A percentile compares a stretch with the other conserved stretches of the same genome.
Evolutionary conservation across 2,888 invertebrate genomes (phyloP).

Genomic region (Clistopyga incitator): DNA sequence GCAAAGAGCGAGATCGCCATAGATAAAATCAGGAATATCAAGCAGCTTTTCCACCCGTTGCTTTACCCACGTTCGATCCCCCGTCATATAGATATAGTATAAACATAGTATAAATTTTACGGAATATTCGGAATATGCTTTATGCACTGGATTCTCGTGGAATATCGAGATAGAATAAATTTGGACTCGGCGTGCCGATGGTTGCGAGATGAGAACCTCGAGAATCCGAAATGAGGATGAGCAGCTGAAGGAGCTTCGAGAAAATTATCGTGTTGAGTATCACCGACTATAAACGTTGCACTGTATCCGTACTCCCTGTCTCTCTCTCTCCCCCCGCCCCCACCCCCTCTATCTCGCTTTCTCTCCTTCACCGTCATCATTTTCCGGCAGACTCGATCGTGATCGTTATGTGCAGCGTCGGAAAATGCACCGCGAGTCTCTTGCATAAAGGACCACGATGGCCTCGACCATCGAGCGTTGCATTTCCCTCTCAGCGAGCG

Average conservation of each 20-base stretch:
- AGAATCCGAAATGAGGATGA: constrained; percentile 31
- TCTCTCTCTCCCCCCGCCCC: too few species aligned
- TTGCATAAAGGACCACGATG: constrained; percentile 40
- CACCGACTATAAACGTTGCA: neutral
- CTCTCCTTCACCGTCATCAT: neutral
- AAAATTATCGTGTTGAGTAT: constrained; percentile 29
- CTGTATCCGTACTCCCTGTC: neutral
- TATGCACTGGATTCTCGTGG: constrained; percentile 21
- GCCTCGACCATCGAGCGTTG: constrained; percentile 37
- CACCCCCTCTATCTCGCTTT: too few species aligned
- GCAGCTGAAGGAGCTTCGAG: neutral
- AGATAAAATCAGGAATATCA: constrained; percentile 54
- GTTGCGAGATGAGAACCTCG: constrained; percentile 35
- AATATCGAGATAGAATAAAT: constrained; percentile 55
- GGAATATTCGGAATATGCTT: constrained; percentile 32
- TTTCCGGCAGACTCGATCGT: constrained; percentile 13
- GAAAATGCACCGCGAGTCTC: constrained; percentile 24
- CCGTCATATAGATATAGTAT: constrained; percentile 30
- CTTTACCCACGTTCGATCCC: constrained; percentile 16
- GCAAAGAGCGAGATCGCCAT: neutral
- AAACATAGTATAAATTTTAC: constrained; percentile 38
- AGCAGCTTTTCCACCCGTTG: constrained; percentile 31
- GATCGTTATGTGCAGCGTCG: constrained; percentile 6
- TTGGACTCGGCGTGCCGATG: constrained; percentile 26
- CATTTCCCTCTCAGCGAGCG: constrained; percentile 42